Evolutionary conservation across 1,140 invertebrate species (phyloP).

Genomic region (Drosophila prosaltans): DNA sequence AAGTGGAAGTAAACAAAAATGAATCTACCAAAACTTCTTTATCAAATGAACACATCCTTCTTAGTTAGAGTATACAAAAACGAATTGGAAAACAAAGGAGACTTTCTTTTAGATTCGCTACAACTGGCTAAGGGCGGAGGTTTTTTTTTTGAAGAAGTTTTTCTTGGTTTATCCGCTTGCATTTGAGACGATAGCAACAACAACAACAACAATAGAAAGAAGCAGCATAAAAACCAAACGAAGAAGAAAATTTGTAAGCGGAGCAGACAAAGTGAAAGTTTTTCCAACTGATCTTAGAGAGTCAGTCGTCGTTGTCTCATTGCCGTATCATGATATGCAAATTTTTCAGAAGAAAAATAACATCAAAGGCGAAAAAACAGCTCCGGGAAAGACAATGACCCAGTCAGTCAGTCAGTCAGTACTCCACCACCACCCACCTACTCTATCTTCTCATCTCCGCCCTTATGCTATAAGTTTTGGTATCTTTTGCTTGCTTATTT

Average conservation of each 20-base stretch:
- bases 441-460: not conserved
- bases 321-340: constrained; percentile 77
- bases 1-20: too few relatives aligned
- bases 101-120: not conserved
- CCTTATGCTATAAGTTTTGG: not conserved
- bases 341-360: constrained; percentile 51
- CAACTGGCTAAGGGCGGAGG: not conserved
- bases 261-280: constrained; percentile 61
- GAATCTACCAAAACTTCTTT: not conserved
- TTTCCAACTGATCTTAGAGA: constrained; percentile 33
- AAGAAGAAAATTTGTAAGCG: constrained; percentile 14
- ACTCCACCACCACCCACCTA: not conserved
- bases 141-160: not conserved
- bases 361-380: constrained; percentile 46
- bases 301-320: constrained; percentile 25
- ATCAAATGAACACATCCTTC: not conserved
- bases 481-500: too few relatives aligned
- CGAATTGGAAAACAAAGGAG: not conserved
- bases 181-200: constrained; percentile 40
- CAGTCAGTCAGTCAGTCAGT: not conserved
- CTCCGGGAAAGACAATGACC: constrained; percentile 47
- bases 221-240: constrained; percentile 36
- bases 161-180: constrained; percentile 21
- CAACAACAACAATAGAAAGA: not conserved
- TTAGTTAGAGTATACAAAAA: not conserved